Conservation (phyloP, 2,113 vertebrate species). For the Athene cunicularia region DNA sequence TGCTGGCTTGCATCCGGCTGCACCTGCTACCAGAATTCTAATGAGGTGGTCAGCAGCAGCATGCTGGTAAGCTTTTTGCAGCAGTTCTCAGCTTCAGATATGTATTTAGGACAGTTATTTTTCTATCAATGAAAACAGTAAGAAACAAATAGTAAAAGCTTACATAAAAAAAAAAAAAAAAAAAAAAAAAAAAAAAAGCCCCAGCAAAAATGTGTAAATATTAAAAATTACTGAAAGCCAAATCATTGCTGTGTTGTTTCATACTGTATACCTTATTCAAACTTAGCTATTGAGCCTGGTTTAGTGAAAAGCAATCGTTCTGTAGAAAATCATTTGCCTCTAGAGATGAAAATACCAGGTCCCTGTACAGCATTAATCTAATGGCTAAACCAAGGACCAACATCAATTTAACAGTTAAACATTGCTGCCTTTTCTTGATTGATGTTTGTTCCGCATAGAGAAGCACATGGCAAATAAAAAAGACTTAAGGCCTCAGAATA, state of each 20-base stretch:
- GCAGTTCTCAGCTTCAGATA: neutral
- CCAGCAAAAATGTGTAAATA: neutral
- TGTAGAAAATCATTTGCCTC: neutral
- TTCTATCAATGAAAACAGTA: neutral
- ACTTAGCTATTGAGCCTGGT: neutral
- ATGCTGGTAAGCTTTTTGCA: neutral
- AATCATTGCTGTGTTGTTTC: neutral
- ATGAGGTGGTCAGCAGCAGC: neutral
- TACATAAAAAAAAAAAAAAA: neutral
- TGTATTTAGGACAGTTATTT: neutral
- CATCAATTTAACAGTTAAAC: neutral
- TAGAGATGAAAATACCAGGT: neutral
- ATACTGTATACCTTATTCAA: neutral
- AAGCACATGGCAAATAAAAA: neutral
- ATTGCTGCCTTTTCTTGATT: neutral
- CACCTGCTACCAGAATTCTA: conserved; percentile 10
- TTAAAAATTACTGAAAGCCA: neutral
- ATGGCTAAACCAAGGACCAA: neutral
- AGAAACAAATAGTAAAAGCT: neutral
- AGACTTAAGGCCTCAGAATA: neutral
- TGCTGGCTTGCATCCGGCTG: neutral
- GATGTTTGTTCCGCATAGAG: neutral
- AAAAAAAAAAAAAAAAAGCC: neutral
- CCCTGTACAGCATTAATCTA: neutral
- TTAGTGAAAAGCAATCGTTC: neutral